A percentile compares a stretch with the other conserved stretches of the same genome.
phyloP scores from a whole-genome alignment of 1,140 invertebrate species.

The Tenebrio molitor region DNA sequence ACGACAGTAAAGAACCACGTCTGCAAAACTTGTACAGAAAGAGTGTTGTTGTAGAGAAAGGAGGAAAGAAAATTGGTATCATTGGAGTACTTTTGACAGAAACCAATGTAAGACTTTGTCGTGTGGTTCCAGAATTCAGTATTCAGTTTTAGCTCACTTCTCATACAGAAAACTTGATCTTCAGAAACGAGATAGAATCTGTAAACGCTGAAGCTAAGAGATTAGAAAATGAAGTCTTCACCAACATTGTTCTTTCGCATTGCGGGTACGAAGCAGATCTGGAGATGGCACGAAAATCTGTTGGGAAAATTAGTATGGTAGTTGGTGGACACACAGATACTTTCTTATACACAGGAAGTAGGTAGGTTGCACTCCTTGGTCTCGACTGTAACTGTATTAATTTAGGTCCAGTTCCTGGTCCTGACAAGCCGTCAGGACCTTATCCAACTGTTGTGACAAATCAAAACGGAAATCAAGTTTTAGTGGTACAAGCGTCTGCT shows the following conservation, averaged over 20 bases:
- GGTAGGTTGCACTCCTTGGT: slow-evolving; percentile 51
- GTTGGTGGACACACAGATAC: slow-evolving; percentile 89
- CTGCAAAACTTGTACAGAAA: slow-evolving; percentile 73
- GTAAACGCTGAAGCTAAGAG: slow-evolving; percentile 60
- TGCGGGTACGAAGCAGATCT: slow-evolving; percentile 71
- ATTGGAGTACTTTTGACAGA: slow-evolving; percentile 82
- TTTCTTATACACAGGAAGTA: slow-evolving; percentile 58
- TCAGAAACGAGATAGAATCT: slow-evolving; percentile 67
- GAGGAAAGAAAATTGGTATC: slow-evolving; percentile 78
- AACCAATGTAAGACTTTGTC: slow-evolving; percentile 75
- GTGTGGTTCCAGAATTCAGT: too few relatives aligned
- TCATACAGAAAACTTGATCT: slow-evolving; percentile 63
- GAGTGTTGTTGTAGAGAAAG: slow-evolving; percentile 70
- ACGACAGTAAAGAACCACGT: slow-evolving; percentile 75
- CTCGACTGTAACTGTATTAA: too few relatives aligned
- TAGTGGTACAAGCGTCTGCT: slow-evolving; percentile 80
- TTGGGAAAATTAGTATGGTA: slow-evolving; percentile 77
- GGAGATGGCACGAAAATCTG: slow-evolving; percentile 74
- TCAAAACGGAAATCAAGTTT: slow-evolving; percentile 70
- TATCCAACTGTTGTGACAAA: slow-evolving; percentile 68
- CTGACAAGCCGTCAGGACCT: slow-evolving; percentile 68
- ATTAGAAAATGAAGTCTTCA: slow-evolving; percentile 61
- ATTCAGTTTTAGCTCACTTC: slow-evolving; percentile 58
- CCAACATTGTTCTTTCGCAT: slow-evolving; percentile 71
- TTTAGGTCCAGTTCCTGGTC: slow-evolving; percentile 53